phyloP scores from a whole-genome alignment of 2,113 vertebrate species.

The Pteruthius melanotis region DNA sequence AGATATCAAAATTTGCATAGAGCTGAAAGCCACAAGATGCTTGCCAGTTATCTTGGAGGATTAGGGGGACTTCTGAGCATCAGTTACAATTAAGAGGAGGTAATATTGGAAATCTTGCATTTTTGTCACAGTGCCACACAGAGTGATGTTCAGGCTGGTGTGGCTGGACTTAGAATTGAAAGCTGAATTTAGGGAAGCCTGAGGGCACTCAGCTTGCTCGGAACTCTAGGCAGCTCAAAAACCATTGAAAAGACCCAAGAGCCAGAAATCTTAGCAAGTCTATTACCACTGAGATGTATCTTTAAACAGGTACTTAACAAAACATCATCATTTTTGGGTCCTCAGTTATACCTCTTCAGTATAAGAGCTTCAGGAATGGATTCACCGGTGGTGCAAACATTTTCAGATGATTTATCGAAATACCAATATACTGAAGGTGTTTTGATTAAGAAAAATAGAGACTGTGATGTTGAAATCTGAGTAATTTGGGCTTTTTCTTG shows the following conservation, averaged over 20 bases:
- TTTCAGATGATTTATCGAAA: background rate
- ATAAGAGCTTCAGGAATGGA: background rate
- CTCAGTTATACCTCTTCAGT: background rate
- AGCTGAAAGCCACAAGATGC: background rate
- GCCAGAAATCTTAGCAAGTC: background rate
- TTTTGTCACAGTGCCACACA: background rate
- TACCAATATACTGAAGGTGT: background rate
- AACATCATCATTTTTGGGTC: background rate
- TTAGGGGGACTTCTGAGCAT: background rate
- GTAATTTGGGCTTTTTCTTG: background rate
- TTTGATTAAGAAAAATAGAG: background rate
- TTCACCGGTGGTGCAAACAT: background rate
- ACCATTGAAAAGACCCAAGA: background rate
- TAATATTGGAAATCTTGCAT: background rate
- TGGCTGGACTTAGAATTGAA: background rate
- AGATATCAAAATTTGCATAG: background rate
- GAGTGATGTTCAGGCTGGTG: background rate
- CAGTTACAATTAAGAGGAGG: background rate
- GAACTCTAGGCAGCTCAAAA: background rate
- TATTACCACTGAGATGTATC: rapidly evolving
- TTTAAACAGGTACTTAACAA: background rate
- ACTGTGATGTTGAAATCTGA: background rate
- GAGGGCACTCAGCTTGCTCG: background rate
- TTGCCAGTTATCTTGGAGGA: background rate
- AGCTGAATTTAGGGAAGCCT: background rate